phyloP scores from a whole-genome alignment of 2,797 vertebrate species.

The Parotocinclus haroldoi region DNA sequence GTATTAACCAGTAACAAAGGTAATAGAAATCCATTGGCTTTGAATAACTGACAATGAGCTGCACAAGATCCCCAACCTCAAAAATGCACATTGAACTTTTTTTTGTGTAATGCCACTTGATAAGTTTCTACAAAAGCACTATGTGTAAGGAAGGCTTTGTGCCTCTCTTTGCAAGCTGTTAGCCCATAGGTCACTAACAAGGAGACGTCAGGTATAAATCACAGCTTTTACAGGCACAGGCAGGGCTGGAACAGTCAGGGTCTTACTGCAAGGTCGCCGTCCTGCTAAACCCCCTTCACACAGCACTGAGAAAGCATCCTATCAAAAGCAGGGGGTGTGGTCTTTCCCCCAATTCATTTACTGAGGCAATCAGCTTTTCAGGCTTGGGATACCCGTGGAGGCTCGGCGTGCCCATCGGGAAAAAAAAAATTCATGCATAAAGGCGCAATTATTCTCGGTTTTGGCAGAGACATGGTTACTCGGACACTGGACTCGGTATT shows the following conservation, averaged over 20 bases:
- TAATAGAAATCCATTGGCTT: too few relatives aligned
- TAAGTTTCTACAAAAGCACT: background rate
- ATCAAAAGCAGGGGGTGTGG: background rate
- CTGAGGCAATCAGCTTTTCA: background rate
- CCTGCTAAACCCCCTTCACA: background rate
- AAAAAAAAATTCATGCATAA: conserved; percentile 62
- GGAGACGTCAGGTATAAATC: background rate
- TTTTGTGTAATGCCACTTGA: background rate
- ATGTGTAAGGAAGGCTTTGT: too few relatives aligned
- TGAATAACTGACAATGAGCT: too few relatives aligned
- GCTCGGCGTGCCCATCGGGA: background rate
- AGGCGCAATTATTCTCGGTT: conserved; percentile 64
- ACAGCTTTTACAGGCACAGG: background rate
- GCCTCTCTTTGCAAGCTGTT: too few relatives aligned
- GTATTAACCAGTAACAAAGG: too few relatives aligned
- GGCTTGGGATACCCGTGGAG: conserved; percentile 31
- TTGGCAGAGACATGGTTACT: conserved; percentile 64
- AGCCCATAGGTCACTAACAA: too few relatives aligned
- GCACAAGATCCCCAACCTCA: too few relatives aligned
- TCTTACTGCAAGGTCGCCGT: background rate
- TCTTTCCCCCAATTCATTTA: background rate
- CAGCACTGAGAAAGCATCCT: background rate
- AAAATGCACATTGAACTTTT: too few relatives aligned
- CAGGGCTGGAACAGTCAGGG: background rate
- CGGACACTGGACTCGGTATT: conserved; percentile 69